Evolutionary conservation across 2,888 invertebrate species (phyloP).

Genomic region (Lathronympha strigana): DNA sequence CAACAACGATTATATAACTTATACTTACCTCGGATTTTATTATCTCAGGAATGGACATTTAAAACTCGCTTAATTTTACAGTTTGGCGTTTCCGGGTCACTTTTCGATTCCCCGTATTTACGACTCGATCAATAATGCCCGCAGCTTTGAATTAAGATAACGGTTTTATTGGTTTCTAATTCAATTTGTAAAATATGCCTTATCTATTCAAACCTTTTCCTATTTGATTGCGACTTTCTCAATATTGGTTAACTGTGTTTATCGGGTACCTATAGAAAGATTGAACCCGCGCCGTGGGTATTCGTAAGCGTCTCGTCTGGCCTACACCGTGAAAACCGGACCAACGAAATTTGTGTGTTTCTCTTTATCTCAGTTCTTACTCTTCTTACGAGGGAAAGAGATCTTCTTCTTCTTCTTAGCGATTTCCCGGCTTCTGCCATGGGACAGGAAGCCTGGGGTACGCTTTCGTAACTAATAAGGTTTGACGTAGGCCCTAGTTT

Average conservation of each 20-base stretch:
- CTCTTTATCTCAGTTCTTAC: no score
- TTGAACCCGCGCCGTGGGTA: background rate
- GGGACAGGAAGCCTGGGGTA: no score
- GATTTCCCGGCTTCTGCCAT: no score
- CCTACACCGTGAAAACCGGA: no score
- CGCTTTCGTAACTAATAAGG: no score
- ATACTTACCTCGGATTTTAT: constrained; percentile 43
- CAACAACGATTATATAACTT: constrained; percentile 45
- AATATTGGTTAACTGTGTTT: constrained; percentile 47
- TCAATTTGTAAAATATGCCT: constrained; percentile 65
- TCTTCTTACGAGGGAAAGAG: no score
- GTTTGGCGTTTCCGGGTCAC: constrained; percentile 49
- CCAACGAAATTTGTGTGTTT: no score
- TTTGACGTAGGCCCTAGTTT: no score
- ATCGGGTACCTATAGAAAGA: background rate
- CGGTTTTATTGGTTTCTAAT: constrained; percentile 72
- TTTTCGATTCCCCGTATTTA: constrained; percentile 60
- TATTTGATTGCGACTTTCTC: constrained; percentile 58
- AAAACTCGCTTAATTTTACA: constrained; percentile 43
- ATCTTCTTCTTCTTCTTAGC: no score
- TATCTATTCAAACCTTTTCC: constrained; percentile 61
- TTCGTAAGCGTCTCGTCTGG: background rate
- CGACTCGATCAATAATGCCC: constrained; percentile 63
- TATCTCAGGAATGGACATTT: constrained; percentile 46
- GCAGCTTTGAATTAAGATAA: constrained; percentile 74